Evolutionary conservation across 2,113 vertebrate genomes (phyloP).

Genomic region (Chlorodrepanis virens): DNA sequence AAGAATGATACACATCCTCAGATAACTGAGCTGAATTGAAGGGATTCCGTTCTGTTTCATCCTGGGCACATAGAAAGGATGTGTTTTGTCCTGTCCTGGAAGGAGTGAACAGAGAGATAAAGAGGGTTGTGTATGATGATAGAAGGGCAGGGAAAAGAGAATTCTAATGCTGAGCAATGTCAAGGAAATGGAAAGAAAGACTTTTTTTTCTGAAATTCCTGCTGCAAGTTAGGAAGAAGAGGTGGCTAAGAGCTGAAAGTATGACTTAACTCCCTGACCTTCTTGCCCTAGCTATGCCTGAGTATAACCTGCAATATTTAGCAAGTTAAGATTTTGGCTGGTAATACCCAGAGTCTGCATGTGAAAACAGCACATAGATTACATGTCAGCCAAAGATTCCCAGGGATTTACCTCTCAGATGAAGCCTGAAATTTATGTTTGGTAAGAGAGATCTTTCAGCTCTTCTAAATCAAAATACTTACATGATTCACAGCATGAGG

Average conservation of each 20-base stretch:
- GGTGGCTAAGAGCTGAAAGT: background rate
- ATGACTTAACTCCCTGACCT: background rate
- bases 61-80: background rate
- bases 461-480: background rate
- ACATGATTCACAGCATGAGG: background rate
- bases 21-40: background rate
- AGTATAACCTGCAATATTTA: background rate
- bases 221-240: background rate
- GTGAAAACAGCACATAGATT: background rate
- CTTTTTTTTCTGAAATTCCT: background rate
- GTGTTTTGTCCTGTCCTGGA: background rate
- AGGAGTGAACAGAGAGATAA: background rate
- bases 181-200: background rate
- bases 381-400: background rate
- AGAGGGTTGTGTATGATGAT: background rate
- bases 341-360: background rate
- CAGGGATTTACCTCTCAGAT: background rate
- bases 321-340: background rate
- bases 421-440: background rate
- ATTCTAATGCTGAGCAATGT: background rate
- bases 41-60: background rate
- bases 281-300: background rate
- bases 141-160: background rate
- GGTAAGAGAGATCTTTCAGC: background rate
- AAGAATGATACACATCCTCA: background rate